Percentiles rank a stretch among this genome's conserved stretches.
These are phyloP conservation scores for Propithecus perrieri DNA, from an alignment of 2,797 vertebrate genomes.

Conservation along the genomic window DNA sequence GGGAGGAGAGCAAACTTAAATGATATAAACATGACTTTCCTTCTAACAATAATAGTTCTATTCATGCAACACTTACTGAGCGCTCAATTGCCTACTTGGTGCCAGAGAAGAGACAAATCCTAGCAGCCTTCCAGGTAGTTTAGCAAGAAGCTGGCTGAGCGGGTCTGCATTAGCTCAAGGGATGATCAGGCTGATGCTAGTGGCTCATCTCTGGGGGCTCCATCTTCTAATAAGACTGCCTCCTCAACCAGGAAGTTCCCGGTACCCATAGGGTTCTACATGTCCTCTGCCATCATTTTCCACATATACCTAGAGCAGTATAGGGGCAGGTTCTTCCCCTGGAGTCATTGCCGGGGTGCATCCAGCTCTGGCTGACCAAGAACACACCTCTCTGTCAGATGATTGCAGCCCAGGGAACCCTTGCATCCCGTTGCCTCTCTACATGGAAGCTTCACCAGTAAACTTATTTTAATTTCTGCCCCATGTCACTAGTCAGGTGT, in stretches of 20 bases:
- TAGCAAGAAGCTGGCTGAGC: neutral
- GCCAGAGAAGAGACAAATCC: neutral
- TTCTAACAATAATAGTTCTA: neutral
- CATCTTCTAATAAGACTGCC: neutral
- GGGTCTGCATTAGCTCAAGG: neutral
- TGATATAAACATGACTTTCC: neutral
- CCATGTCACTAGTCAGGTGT: neutral
- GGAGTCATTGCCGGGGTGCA: neutral
- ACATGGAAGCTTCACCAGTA: neutral
- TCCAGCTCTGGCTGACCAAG: neutral
- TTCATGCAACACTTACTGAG: neutral
- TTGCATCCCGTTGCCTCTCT: neutral
- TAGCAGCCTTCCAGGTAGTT: neutral
- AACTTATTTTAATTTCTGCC: neutral
- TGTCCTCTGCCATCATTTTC: neutral
- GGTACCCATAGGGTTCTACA: neutral
- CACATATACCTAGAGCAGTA: too few species aligned
- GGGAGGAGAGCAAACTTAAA: neutral
- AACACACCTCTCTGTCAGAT: neutral
- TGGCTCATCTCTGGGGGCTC: neutral
- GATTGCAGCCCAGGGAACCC: neutral
- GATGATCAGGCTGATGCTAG: neutral
- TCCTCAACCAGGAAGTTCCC: neutral
- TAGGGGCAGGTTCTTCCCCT: neutral
- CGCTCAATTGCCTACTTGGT: neutral